These are phyloP conservation scores for Denticeps clupeoides DNA, from an alignment of 2,797 vertebrate species.

Conservation along the genomic window DNA sequence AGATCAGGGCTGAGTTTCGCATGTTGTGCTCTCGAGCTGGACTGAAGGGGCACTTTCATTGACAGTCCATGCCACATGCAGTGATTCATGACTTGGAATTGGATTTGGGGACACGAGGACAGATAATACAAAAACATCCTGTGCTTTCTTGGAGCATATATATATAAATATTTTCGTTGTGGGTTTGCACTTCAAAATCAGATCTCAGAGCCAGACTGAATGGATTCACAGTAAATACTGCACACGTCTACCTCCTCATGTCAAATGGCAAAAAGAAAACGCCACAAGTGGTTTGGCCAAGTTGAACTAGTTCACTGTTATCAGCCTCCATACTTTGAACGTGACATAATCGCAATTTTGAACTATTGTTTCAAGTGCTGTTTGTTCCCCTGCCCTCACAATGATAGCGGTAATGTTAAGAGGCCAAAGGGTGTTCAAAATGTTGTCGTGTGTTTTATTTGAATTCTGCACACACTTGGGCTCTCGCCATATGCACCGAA, in stretches of 20 bases:
- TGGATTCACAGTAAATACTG: conserved; percentile 41
- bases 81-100: too few species aligned
- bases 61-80: too few species aligned
- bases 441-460: too few species aligned
- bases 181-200: conserved; percentile 21
- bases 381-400: conserved; percentile 9
- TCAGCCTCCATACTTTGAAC: conserved; percentile 56
- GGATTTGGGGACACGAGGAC: not conserved
- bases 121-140: conserved; percentile 4
- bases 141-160: conserved; percentile 12
- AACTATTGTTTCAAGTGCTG: conserved; percentile 12
- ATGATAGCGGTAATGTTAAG: not conserved
- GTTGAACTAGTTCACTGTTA: conserved; percentile 37
- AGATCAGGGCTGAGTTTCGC: too few species aligned
- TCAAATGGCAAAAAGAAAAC: conserved; percentile 64
- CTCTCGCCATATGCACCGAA: not conserved
- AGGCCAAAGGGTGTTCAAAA: not conserved
- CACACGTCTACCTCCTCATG: conserved; percentile 90
- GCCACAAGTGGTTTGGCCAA: conserved; percentile 29
- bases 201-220: conserved; percentile 23
- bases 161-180: conserved; percentile 9
- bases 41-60: too few species aligned
- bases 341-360: conserved; percentile 27
- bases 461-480: not conserved
- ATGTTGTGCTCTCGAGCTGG: too few species aligned